phyloP scores from a whole-genome alignment of 2,888 invertebrate genomes.

The Barypeithes pellucidus region DNA sequence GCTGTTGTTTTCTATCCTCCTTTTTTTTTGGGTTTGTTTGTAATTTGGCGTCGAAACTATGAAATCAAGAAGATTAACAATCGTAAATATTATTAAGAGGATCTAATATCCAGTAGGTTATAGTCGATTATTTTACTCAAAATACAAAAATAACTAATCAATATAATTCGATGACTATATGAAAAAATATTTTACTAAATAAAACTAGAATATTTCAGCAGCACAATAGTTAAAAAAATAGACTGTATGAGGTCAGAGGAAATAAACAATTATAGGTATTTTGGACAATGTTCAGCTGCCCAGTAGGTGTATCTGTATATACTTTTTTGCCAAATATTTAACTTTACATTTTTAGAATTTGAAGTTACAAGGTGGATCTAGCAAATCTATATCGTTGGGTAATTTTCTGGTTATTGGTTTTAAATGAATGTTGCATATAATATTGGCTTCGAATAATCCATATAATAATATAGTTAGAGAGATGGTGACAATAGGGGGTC shows the following conservation, averaged over 20 bases:
- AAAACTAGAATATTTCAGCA: background rate
- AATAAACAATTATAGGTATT: conserved; percentile 26
- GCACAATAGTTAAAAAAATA: background rate
- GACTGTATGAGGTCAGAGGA: conserved; percentile 1
- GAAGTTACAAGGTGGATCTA: background rate
- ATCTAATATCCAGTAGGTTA: no score
- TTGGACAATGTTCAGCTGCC: background rate
- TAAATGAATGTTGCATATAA: no score
- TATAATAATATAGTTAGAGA: no score
- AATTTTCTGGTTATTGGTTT: conserved; percentile 27
- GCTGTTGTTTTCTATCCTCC: background rate
- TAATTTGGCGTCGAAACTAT: no score
- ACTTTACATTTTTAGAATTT: background rate
- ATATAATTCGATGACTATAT: no score
- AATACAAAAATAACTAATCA: no score
- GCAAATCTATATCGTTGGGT: conserved; percentile 2
- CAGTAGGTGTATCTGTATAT: conserved; percentile 25
- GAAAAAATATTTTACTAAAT: background rate
- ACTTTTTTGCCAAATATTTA: conserved; percentile 18
- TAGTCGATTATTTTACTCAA: no score
- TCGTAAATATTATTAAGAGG: no score
- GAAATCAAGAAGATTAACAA: no score
- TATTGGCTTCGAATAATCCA: no score
- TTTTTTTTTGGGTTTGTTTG: no score
- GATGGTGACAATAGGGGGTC: no score